Evolutionary conservation across 37 sponge, comb jelly and placozoan species (phyloP).

Genomic region (Aplysina aerophoba): DNA sequence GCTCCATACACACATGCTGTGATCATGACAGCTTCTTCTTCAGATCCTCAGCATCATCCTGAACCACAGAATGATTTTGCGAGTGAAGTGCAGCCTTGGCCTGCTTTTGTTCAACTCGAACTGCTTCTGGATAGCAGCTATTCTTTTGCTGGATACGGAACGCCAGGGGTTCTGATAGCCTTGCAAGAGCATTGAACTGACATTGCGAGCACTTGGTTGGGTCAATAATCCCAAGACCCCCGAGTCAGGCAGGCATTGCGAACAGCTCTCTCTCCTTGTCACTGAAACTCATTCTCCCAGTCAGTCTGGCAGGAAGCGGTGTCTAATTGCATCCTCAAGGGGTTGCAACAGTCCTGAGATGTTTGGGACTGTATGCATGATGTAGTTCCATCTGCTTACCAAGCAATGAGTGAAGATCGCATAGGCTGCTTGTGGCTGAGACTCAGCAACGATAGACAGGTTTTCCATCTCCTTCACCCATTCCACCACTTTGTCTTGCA

Average conservation of each 20-base stretch:
- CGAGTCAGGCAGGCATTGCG: conserved; percentile 19
- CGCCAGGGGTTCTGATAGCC: not conserved
- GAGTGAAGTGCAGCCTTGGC: too few species aligned
- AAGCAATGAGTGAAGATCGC: not conserved
- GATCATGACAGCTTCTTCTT: not conserved
- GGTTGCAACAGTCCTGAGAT: not conserved
- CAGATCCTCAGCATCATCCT: conserved; percentile 5
- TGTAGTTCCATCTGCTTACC: not conserved
- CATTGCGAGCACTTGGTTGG: not conserved
- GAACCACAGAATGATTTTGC: too few species aligned
- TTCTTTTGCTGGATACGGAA: not conserved
- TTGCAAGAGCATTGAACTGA: not conserved
- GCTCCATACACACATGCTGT: conserved; percentile 8
- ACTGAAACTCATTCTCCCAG: not conserved
- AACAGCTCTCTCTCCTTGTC: conserved; percentile 10
- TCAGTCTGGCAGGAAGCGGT: conserved; percentile 12
- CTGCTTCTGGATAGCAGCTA: too few species aligned
- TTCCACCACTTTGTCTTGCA: not conserved
- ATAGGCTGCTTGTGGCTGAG: conserved; percentile 13
- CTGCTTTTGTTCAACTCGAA: too few species aligned
- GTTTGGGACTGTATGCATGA: not conserved
- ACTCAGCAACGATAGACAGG: not conserved
- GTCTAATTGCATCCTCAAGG: conserved; percentile 22
- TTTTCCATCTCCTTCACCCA: conserved; percentile 9
- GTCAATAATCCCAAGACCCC: not conserved